Percentiles rank a stretch among this genome's conserved stretches.
phyloP scores from a whole-genome alignment of 2,888 invertebrate species.

The Troides helena region DNA sequence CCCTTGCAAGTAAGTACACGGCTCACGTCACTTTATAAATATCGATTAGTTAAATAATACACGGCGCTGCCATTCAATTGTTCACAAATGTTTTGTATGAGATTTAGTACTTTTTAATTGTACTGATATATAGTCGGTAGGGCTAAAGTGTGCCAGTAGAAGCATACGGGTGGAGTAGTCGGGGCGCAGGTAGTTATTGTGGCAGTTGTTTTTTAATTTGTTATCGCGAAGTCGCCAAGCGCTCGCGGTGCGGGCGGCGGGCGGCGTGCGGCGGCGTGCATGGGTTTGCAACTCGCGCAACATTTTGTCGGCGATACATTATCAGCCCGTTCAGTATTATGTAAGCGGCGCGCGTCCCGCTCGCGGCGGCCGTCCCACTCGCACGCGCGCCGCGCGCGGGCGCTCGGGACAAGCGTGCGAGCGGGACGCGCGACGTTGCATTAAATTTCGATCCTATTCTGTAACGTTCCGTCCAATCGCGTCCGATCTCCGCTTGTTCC shows the following conservation, averaged over 20 bases:
- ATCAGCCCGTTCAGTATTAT: constrained; percentile 66
- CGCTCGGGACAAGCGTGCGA: constrained; percentile 41
- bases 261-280: neutral
- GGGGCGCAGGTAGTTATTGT: too few species aligned
- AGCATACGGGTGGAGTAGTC: too few species aligned
- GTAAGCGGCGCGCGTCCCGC: constrained; percentile 55
- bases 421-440: constrained; percentile 61
- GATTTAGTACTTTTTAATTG: too few species aligned
- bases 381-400: constrained; percentile 26
- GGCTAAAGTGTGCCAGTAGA: too few species aligned
- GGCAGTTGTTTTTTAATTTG: neutral
- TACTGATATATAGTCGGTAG: too few species aligned
- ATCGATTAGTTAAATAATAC: too few species aligned
- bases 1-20: too few species aligned
- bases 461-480: constrained; percentile 81
- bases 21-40: too few species aligned
- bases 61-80: too few species aligned
- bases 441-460: constrained; percentile 78
- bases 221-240: neutral
- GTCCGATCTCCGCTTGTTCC: constrained; percentile 81
- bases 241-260: neutral
- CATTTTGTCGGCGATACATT: constrained; percentile 77
- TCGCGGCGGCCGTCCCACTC: constrained; percentile 49
- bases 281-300: constrained; percentile 51
- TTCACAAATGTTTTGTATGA: too few species aligned